phyloP scores from a whole-genome alignment of 2,797 vertebrate species.

The Notolepis coatsorum region DNA sequence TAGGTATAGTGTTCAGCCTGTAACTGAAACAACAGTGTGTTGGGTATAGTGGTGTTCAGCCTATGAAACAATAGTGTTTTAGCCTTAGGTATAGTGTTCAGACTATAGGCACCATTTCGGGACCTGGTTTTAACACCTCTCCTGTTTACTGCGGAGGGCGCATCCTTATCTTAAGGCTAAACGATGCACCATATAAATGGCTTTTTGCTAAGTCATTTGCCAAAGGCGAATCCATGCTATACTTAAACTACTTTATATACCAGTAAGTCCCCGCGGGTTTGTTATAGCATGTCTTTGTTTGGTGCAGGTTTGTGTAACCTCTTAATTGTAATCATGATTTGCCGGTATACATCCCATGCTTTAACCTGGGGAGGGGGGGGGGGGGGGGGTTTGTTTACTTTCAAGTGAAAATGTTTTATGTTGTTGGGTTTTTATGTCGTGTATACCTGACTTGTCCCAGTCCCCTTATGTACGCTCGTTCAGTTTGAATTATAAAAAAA shows the following conservation, averaged over 20 bases:
- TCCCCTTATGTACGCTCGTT: too few relatives aligned
- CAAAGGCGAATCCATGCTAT: slow-evolving; percentile 47
- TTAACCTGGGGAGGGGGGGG: not conserved
- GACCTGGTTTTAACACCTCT: slow-evolving; percentile 32
- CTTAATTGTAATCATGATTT: slow-evolving; percentile 43
- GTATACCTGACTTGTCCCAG: not conserved
- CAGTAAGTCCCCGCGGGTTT: slow-evolving; percentile 34
- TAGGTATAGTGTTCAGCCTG: too few relatives aligned
- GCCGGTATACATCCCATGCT: slow-evolving; percentile 12
- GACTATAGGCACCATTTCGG: slow-evolving; percentile 13
- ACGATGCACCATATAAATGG: slow-evolving; percentile 46
- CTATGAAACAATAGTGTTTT: not conserved
- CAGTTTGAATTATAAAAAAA: not conserved
- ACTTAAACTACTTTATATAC: slow-evolving; percentile 47
- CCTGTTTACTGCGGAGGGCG: slow-evolving; percentile 21
- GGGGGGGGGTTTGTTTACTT: too few relatives aligned
- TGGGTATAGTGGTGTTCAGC: too few relatives aligned
- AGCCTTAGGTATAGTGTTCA: too few relatives aligned
- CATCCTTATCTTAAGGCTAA: slow-evolving; percentile 15
- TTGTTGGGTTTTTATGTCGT: not conserved
- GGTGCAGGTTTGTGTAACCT: slow-evolving; percentile 5
- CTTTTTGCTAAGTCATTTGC: slow-evolving; percentile 41
- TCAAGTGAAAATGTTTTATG: too few relatives aligned
- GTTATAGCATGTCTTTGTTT: slow-evolving; percentile 48
- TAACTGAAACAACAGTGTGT: too few relatives aligned